Conservation (phyloP, 2,888 invertebrate genomes). For the Drosophila fulvimacula region DNA sequence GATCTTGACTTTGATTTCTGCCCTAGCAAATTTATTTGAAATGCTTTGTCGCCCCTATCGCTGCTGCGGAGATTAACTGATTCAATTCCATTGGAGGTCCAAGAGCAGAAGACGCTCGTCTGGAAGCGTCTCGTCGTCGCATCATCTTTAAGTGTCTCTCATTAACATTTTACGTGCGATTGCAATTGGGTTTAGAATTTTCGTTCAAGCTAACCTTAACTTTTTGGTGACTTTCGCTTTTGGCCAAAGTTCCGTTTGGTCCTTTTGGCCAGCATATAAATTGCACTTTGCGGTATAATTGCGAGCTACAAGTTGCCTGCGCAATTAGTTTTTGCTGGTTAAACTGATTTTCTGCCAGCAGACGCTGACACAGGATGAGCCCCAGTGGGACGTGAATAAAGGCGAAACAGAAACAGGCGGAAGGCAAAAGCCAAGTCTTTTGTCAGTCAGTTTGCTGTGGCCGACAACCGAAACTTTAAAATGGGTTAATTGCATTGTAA, state of each 20-base stretch:
- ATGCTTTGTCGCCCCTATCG: background rate
- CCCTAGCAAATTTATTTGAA: conserved; percentile 1
- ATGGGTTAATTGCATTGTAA: conserved; percentile 80
- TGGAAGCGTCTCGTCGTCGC: background rate
- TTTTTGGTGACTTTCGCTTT: conserved; percentile 35
- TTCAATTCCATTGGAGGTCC: background rate
- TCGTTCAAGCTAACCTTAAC: conserved; percentile 1
- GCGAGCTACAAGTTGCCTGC: conserved; percentile 55
- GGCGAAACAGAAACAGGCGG: conserved; percentile 45
- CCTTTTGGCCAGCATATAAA: conserved; percentile 51
- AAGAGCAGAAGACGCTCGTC: background rate
- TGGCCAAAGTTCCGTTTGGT: conserved; percentile 9
- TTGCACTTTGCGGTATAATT: conserved; percentile 77
- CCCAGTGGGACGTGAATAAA: conserved; percentile 23
- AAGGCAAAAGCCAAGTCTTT: conserved; percentile 58
- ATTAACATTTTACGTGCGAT: conserved; percentile 29
- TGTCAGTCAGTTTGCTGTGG: conserved; percentile 69
- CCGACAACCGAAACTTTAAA: conserved; percentile 72
- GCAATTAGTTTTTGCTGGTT: conserved; percentile 75
- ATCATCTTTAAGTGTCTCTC: background rate
- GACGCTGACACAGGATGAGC: conserved; percentile 14
- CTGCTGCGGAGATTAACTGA: background rate
- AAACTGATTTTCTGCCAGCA: conserved; percentile 62
- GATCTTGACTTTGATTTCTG: conserved; percentile 36
- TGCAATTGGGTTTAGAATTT: conserved; percentile 47